Base-by-base conservation (phyloP, 2,888 invertebrate species). In the Shargacucullia verbasci region DNA sequence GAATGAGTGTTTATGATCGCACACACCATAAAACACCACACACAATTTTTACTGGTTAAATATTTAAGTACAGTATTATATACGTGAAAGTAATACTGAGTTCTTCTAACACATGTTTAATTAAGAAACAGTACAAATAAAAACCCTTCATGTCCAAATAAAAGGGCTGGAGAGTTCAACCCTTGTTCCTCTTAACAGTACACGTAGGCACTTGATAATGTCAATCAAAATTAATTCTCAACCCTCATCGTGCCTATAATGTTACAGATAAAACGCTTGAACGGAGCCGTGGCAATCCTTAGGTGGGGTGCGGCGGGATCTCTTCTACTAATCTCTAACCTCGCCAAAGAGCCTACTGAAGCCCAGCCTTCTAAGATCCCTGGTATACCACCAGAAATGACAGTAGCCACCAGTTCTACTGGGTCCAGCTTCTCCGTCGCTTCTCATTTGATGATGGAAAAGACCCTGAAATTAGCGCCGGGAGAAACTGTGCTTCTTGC, bases 211-310 rank as follows among this genome's bases (percentile, higher is more conserved):
- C 11, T 50, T 25, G 41, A 59, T 60, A 38, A 34, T 59, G 64
- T 38, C 61, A 53, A 57, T 70, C 47, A 57, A 38, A 40, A 20
- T 56, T 46, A 49, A 61, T 58, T 62, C 20, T 39, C 34, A 11
- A 52, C 37, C 39, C 47, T 37, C 12, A 27, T 29, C 34, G 31
- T 61, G 38, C 35, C 57, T 63, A 33, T 58, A 62, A 54, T 39
- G 50, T 85, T 86, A 55, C 81, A 95, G 88, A 95, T 95, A 58
- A 95, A 95, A 54, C 95, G 95, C 52, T 91, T 95, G 39, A 95
- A 95, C 53, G 89, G 85, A 5, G 89, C 89, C 0, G 53, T 92
- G 31, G 83, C 86, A 2, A 70, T 93, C 0, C 71, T 93, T 4
- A 79, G 92, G 55, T 93, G 94, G 94, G 94, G 93, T 6, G 84